phyloP scores from a whole-genome alignment of 2,888 invertebrate species.

The Alentia gelatinosa region DNA sequence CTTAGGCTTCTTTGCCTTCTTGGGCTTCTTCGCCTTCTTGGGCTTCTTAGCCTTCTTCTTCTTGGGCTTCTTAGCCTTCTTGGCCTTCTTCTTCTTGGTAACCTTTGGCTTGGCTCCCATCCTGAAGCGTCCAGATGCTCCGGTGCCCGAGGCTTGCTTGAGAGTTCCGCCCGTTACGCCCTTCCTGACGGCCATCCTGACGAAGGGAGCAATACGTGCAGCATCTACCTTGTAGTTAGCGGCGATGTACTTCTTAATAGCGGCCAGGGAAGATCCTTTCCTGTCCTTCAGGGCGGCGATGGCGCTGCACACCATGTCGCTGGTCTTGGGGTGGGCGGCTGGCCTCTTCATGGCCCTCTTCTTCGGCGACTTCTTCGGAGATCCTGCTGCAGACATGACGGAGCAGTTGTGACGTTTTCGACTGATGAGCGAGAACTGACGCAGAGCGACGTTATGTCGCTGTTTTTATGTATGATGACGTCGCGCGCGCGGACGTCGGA shows the following conservation, averaged over 20 bases:
- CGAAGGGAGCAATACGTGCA: conserved; percentile 84
- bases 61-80: conserved; percentile 61
- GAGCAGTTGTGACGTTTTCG: not conserved
- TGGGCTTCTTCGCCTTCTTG: conserved; percentile 66
- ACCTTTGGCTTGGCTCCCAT: conserved; percentile 59
- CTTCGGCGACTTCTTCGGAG: conserved; percentile 46
- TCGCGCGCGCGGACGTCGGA: conserved; percentile 7
- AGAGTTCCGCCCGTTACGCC: conserved; percentile 82
- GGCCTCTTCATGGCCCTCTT: conserved; percentile 69
- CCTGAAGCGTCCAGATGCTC: conserved; percentile 73
- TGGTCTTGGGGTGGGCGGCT: conserved; percentile 82
- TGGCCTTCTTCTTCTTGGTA: conserved; percentile 21
- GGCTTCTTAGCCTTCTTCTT: conserved; percentile 64
- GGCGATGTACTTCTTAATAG: conserved; percentile 86
- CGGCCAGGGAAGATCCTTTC: conserved; percentile 84
- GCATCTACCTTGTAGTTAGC: conserved; percentile 84
- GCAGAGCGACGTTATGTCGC: not conserved
- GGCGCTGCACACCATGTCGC: conserved; percentile 84
- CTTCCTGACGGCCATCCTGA: conserved; percentile 84
- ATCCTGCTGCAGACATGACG: not conserved
- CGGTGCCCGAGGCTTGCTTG: conserved; percentile 74
- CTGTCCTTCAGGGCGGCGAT: conserved; percentile 78
- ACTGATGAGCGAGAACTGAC: not conserved
- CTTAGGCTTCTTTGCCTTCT: conserved; percentile 64
- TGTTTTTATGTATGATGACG: not conserved